Conservation (phyloP, 2,113 vertebrate species). For the Pituophis catenifer region DNA sequence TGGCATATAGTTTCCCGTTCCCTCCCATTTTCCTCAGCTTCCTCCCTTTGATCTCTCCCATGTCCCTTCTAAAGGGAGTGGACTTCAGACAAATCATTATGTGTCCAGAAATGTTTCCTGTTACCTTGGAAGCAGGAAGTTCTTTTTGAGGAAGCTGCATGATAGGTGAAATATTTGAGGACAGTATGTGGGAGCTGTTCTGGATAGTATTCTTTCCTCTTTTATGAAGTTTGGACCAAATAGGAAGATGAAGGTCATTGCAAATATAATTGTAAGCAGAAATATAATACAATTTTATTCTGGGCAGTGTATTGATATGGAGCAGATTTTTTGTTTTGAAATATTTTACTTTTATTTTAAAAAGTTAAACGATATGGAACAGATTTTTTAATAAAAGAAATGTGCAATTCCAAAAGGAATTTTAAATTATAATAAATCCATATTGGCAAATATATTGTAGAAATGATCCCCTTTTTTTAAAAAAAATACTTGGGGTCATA, state of each 20-base stretch:
- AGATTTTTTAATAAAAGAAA: neutral
- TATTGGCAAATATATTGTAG: neutral
- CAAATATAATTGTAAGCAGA: neutral
- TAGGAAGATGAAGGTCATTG: neutral
- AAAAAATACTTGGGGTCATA: rapidly evolving
- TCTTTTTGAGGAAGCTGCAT: slow-evolving; percentile 45
- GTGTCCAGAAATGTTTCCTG: slow-evolving; percentile 52
- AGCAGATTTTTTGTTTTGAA: neutral
- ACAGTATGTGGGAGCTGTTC: neutral
- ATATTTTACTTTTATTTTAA: neutral
- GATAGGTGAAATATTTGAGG: slow-evolving; percentile 37
- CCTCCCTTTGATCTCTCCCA: slow-evolving; percentile 54
- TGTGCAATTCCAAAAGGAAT: neutral
- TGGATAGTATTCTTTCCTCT: neutral
- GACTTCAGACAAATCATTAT: slow-evolving; percentile 41
- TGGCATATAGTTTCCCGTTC: slow-evolving; percentile 39
- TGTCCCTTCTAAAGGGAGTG: slow-evolving; percentile 57
- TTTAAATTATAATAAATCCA: neutral
- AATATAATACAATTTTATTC: neutral
- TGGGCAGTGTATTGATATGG: neutral
- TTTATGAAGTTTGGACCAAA: neutral
- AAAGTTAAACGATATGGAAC: neutral
- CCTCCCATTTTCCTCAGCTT: slow-evolving; percentile 30
- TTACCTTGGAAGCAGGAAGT: slow-evolving; percentile 44
- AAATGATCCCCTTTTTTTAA: rapidly evolving